Evolutionary conservation across 1,140 invertebrate species (phyloP).

Genomic region (Polypedilum vanderplanki): DNA sequence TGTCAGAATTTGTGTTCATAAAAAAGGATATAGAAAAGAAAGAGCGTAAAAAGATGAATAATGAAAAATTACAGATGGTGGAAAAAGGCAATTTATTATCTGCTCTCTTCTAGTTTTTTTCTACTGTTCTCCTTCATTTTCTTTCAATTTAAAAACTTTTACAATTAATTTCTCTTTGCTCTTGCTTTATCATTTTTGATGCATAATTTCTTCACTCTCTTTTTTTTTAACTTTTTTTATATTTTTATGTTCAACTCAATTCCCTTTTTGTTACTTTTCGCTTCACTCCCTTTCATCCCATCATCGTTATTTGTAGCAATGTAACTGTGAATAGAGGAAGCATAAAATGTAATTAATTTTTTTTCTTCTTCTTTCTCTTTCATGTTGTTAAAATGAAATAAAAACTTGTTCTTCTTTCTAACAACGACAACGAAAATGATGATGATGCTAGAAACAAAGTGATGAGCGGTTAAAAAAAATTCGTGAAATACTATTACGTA

Average conservation of each 20-base stretch:
- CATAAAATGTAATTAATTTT: slow-evolving; percentile 29
- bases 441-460: slow-evolving; percentile 50
- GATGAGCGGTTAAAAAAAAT: slow-evolving; percentile 68
- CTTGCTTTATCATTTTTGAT: slow-evolving; percentile 30
- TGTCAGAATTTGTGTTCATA: too few species aligned
- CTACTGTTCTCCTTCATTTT: neutral
- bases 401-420: neutral
- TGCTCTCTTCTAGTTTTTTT: neutral
- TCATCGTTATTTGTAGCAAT: neutral
- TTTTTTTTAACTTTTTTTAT: neutral
- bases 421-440: neutral
- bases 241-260: neutral
- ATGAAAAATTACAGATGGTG: slow-evolving; percentile 30
- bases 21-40: neutral
- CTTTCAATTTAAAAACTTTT: slow-evolving; percentile 27
- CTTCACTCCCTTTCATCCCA: neutral
- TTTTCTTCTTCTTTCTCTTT: neutral
- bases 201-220: slow-evolving; percentile 30
- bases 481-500: slow-evolving; percentile 73
- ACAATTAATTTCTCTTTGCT: slow-evolving; percentile 21
- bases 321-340: slow-evolving; percentile 26
- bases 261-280: neutral
- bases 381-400: neutral
- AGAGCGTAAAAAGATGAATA: neutral
- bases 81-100: slow-evolving; percentile 24